These are phyloP conservation scores for Gopherus evgoodei DNA, from an alignment of 2,113 vertebrate genomes.

Conservation along the genomic window DNA sequence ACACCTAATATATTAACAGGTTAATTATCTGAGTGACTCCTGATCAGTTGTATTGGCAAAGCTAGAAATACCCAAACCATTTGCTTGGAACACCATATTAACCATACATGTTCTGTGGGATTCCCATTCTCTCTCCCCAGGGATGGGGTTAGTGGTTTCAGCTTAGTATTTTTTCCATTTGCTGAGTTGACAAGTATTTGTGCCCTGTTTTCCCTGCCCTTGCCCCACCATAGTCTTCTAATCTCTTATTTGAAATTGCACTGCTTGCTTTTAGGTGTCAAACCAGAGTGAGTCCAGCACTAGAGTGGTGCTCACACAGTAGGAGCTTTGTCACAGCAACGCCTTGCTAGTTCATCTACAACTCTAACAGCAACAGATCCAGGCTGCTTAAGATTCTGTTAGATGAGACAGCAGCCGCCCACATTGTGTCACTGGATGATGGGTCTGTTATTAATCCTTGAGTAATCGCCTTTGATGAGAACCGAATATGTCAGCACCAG, in stretches of 20 bases:
- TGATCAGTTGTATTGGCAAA: not conserved
- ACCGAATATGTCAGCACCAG: accelerated
- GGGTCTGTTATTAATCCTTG: not conserved
- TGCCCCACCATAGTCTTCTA: not conserved
- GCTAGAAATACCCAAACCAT: accelerated
- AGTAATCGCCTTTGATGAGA: not conserved
- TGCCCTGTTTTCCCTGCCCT: not conserved
- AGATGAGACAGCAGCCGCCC: not conserved
- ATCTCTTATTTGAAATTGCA: not conserved
- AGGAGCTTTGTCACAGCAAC: not conserved
- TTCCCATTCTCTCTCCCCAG: not conserved
- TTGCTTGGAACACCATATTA: accelerated
- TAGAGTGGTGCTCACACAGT: accelerated
- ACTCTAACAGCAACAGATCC: not conserved
- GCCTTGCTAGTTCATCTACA: not conserved
- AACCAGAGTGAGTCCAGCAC: not conserved
- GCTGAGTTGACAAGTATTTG: not conserved
- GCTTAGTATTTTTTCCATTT: not conserved
- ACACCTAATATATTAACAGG: not conserved
- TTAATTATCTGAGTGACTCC: not conserved
- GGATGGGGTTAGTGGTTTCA: not conserved
- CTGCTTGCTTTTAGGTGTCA: not conserved
- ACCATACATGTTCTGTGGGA: not conserved
- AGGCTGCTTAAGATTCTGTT: accelerated
- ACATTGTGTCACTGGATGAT: not conserved